Evolutionary conservation across 2,888 invertebrate genomes (phyloP).

Genomic region (Caenorhabditis sp.): DNA sequence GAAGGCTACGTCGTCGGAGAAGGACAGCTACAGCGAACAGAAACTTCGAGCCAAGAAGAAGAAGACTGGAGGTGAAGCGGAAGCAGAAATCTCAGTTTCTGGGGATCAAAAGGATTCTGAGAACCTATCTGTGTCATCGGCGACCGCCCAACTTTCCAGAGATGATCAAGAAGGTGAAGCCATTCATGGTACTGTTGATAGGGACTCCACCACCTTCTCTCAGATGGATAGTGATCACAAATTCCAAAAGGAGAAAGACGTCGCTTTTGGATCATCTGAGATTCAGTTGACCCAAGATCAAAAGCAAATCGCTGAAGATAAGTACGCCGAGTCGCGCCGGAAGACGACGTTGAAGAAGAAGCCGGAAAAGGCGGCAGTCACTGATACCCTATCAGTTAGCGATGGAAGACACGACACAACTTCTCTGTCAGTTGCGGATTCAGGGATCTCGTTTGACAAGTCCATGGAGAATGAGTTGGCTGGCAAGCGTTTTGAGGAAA

Average conservation of each 20-base stretch:
- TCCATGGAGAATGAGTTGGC: slow-evolving; percentile 46
- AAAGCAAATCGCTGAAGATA: slow-evolving; percentile 24
- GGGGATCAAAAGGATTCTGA: slow-evolving; percentile 15
- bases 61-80: slow-evolving; percentile 14
- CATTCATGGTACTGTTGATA: background rate
- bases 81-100: background rate
- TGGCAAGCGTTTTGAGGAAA: slow-evolving; percentile 9
- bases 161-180: slow-evolving; percentile 7
- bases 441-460: slow-evolving; percentile 59
- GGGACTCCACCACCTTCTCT: slow-evolving; percentile 6
- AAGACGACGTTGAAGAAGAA: slow-evolving; percentile 56
- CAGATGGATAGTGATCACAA: slow-evolving; percentile 8
- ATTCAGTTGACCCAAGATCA: too few relatives aligned
- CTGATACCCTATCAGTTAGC: slow-evolving; percentile 11
- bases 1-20: slow-evolving; percentile 14
- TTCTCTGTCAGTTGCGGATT: slow-evolving; percentile 57
- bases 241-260: background rate
- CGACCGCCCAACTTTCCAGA: slow-evolving; percentile 16
- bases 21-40: slow-evolving; percentile 45
- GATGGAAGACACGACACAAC: slow-evolving; percentile 44
- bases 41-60: slow-evolving; percentile 35
- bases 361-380: slow-evolving; percentile 18
- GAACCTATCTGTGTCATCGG: slow-evolving; percentile 24
- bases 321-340: slow-evolving; percentile 36
- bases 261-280: too few relatives aligned